Evolutionary conservation across 2,888 invertebrate genomes (phyloP).

Genomic region (Phorcus lineatus): DNA sequence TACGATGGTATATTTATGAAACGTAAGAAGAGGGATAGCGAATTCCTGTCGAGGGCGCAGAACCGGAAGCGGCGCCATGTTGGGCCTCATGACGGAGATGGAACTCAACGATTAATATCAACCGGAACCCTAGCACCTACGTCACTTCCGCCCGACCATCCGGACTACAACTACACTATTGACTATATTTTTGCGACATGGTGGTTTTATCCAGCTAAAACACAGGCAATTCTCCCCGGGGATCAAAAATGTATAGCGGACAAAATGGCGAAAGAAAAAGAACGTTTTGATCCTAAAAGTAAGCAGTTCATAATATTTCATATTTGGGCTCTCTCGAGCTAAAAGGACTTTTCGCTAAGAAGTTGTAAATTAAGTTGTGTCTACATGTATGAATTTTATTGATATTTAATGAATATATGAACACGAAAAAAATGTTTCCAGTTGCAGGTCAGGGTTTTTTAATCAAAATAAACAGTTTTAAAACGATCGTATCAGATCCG

Average conservation of each 20-base stretch:
- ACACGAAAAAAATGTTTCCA: no score
- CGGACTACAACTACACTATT: conserved; percentile 74
- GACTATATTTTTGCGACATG: conserved; percentile 85
- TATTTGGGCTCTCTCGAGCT: no score
- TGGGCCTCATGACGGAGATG: conserved; percentile 76
- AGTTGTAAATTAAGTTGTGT: no score
- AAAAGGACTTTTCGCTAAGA: no score
- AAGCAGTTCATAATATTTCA: conserved; percentile 52
- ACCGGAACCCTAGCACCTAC: conserved; percentile 77
- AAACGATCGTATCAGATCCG: no score
- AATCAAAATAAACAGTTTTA: no score
- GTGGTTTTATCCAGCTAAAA: conserved; percentile 82
- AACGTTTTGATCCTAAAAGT: conserved; percentile 73
- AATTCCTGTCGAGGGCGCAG: not conserved
- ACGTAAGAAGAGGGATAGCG: not conserved
- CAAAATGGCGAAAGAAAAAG: conserved; percentile 75
- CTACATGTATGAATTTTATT: no score
- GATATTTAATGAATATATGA: no score
- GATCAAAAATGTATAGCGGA: conserved; percentile 83
- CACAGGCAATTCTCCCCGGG: conserved; percentile 78
- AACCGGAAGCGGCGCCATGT: conserved; percentile 70
- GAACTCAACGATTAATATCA: conserved; percentile 75
- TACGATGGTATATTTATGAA: not conserved
- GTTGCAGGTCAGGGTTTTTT: no score
- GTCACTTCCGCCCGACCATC: conserved; percentile 75